Evolutionary conservation across 2,113 vertebrate species (phyloP), one percentile per base, ranked within the genome.

Genomic region (Neolamprologus caudopunctatus): DNA sequence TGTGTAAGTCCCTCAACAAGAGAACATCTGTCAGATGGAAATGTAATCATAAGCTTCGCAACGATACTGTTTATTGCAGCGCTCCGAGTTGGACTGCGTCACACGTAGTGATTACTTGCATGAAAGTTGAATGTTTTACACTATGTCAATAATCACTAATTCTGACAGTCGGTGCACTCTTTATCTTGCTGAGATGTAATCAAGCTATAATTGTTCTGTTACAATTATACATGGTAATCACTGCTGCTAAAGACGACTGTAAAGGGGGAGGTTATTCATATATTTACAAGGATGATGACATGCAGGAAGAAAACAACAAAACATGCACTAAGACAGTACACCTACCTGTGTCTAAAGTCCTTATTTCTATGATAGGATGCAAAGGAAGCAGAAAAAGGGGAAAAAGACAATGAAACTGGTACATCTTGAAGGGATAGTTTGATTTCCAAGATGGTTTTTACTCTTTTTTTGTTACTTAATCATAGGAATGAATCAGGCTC

Each of bases 281-380:
- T 53, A 68, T 53, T 87, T 81, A 73, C 14, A 13, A 66, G 80
- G 75, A 57, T 61, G 73, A 35, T 45, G 78, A 61, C 50, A 28
- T 24, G 68, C 10, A 16, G n/a, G 5, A 45, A 83, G 61, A 47
- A 84, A 10, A 37, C 8, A 68, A 80, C 17, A 68, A 35, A 79
- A 83, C 89, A 83, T 92, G 80, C 87, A 89, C 78, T 37, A 5
- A 42, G 73, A 82, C 5, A 31, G 9, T 8, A 47, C 82, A 96
- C 98, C 97, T 98, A 99, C 99, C 99, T 99, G 98, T 99, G 99
- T 97, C 98, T 98, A 97, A 99, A 99, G 97, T 99, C 99, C 97
- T 99, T 99, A 97, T 99, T 99, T 98, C 99, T 99, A 97, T 92
- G 92, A 95, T 94, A 89, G 96, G 97, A 95, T 95, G 45, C 42